These are phyloP conservation scores for Emmelina monodactyla DNA, from an alignment of 2,888 invertebrate species.

Conservation along the genomic window DNA sequence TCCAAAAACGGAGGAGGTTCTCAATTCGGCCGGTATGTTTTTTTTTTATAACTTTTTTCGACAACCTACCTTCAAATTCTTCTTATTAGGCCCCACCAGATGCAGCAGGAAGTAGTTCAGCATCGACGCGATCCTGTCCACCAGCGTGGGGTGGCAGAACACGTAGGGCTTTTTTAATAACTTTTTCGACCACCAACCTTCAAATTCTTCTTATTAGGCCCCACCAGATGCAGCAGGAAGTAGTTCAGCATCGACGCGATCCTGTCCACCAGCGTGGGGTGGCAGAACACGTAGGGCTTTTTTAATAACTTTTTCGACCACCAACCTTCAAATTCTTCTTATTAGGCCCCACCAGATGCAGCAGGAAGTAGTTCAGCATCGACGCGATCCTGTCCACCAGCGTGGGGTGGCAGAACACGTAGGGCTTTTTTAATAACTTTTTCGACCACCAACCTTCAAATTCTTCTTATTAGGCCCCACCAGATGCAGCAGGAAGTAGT, in stretches of 20 bases:
- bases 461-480: slow-evolving; percentile 93
- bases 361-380: slow-evolving; percentile 94
- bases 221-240: slow-evolving; percentile 87
- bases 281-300: slow-evolving; percentile 84
- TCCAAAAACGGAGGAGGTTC: no score
- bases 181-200: no score
- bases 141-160: slow-evolving; percentile 90
- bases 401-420: slow-evolving; percentile 87
- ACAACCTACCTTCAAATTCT: slow-evolving; percentile 89
- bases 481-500: slow-evolving; percentile 88
- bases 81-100: slow-evolving; percentile 90
- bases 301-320: no score
- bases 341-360: slow-evolving; percentile 90
- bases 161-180: no score
- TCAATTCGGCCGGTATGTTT: no score
- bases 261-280: slow-evolving; percentile 89
- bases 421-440: no score
- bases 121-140: slow-evolving; percentile 94
- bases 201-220: slow-evolving; percentile 90
- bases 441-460: slow-evolving; percentile 74
- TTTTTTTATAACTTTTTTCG: no score
- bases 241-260: slow-evolving; percentile 96
- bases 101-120: slow-evolving; percentile 92
- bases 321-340: slow-evolving; percentile 92
- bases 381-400: slow-evolving; percentile 93